Conservation (phyloP, 2,888 invertebrate species). For the Eupithecia subumbrata region DNA sequence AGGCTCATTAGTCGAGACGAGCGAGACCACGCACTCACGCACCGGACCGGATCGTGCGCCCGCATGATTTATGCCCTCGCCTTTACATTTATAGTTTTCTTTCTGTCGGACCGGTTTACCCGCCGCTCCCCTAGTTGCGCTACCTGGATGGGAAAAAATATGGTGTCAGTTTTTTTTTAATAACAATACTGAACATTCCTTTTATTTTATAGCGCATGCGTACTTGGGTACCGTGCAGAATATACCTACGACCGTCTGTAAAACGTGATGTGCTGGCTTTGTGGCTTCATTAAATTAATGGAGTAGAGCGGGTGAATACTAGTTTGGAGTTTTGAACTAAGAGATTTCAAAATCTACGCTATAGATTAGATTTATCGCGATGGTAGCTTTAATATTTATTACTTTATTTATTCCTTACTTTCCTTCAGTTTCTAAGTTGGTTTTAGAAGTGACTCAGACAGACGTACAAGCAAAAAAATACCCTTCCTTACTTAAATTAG, state of each 20-base stretch:
- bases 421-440: background rate
- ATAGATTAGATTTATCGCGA: conserved; percentile 6
- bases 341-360: background rate
- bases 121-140: conserved; percentile 69
- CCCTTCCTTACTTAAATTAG: background rate
- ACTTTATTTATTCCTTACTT: background rate
- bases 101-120: conserved; percentile 72
- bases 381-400: background rate
- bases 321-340: conserved; percentile 67
- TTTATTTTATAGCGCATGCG: conserved; percentile 79
- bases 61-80: conserved; percentile 79
- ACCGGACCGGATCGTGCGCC: conserved; percentile 76
- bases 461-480: background rate
- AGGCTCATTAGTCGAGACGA: conserved; percentile 76
- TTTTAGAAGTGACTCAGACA: background rate
- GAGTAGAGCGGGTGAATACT: conserved; percentile 79
- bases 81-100: conserved; percentile 60
- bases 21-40: conserved; percentile 68
- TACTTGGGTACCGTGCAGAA: conserved; percentile 67
- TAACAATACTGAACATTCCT: conserved; percentile 82
- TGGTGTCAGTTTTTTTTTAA: conserved; percentile 77
- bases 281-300: conserved; percentile 83
- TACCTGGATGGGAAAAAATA: conserved; percentile 79
- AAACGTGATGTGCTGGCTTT: conserved; percentile 76
- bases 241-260: conserved; percentile 35